These are phyloP conservation scores for Parasteatoda lunata DNA, from an alignment of 2,888 invertebrate species.

Conservation along the genomic window DNA sequence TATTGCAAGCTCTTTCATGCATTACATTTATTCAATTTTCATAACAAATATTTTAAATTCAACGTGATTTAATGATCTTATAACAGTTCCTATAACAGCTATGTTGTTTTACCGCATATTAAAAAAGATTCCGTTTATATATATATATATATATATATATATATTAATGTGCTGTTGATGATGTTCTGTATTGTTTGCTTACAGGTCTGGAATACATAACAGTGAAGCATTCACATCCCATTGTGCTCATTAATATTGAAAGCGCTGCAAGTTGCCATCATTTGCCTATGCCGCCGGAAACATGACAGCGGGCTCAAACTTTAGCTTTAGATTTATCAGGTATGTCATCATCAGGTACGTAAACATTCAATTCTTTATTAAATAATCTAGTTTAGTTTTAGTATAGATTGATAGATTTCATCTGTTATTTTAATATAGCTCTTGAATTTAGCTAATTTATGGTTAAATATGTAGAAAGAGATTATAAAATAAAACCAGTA, in stretches of 20 bases:
- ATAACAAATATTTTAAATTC: no score
- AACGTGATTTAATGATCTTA: no score
- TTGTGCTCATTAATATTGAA: slow-evolving; percentile 67
- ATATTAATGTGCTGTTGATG: neutral
- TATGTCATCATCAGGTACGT: neutral
- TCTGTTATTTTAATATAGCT: no score
- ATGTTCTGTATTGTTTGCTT: neutral
- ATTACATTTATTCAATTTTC: no score
- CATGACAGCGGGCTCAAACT: slow-evolving; percentile 60
- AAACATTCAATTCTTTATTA: neutral
- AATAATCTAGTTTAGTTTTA: neutral
- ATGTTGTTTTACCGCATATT: no score
- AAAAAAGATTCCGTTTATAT: no score
- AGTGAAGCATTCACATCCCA: slow-evolving; percentile 65
- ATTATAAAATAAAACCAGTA: no score
- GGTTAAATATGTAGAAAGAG: no score
- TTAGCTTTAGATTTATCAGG: slow-evolving; percentile 68
- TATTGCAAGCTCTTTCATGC: no score
- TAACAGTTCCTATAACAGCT: no score
- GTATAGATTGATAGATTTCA: neutral
- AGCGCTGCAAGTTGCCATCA: slow-evolving; percentile 33
- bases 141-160: no score
- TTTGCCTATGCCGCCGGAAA: slow-evolving; percentile 35
- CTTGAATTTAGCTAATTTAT: no score
- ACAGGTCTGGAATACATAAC: slow-evolving; percentile 62